Evolutionary conservation across 2,888 invertebrate species (phyloP), one percentile per base, ranked within the genome.

Genomic region (Buathra laborator): DNA sequence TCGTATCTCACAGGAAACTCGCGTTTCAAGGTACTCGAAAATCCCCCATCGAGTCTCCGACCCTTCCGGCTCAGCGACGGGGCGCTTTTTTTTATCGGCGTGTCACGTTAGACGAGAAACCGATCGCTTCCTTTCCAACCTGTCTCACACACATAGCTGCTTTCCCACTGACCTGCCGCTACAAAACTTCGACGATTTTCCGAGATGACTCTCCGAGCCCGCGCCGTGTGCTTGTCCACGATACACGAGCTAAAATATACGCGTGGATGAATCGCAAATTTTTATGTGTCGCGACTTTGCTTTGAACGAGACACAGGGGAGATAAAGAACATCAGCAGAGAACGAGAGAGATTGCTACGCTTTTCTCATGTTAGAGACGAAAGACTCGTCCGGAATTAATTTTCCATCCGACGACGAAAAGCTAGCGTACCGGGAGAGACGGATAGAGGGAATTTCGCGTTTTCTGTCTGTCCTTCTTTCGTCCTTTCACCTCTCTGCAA

Each of bases 381-480:
- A 56, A 56, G 56, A 56, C 56, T 56, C 56, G 24, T 4, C 10
- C 10, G 78, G 53, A 84, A 84, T 84, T 84, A 84, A 84, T 84
- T 81, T 81, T 85, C 84, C 78, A 53, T 72, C 66, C 29, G 29
- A 71, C 29, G 75, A 59, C 24, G 59, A 67, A 71, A 74, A 75
- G 56, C 56, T 24, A 9, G 10, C 12, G 56, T 12, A 72, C 59
- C 72, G 44, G 6, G 46, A 14, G 19, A 48, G 56, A 16, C 16
- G 64, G 37, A 37, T 37, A 67, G 62, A 68, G 75, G 48, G 48
- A 74, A 53, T 62, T 56, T 56, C 56, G 19, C 56, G 56, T 56
- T 56, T 56, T 56, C 56, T 19, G 12, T 56, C 76, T 12, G 24
- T 19, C 51, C 64, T 59, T 77, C 67, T 74, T 80, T 72, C 46